A percentile compares a stretch with the other conserved stretches of the same genome.
Conservation (phyloP, 2,888 invertebrate species). For the Macrosiphum euphorbiae region DNA sequence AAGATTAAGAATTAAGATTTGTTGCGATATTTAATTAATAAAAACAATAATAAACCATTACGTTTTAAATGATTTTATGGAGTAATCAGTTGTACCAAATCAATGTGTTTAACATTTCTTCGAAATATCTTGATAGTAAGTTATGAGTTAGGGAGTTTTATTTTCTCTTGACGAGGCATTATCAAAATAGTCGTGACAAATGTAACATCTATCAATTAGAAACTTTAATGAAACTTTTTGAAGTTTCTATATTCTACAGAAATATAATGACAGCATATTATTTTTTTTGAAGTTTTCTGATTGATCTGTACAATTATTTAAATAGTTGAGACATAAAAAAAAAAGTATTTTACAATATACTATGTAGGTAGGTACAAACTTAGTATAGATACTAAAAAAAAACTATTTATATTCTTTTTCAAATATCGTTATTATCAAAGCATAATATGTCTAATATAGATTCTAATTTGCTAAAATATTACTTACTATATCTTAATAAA, state of each 20-base stretch:
- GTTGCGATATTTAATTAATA: not conserved
- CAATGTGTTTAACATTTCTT: not conserved
- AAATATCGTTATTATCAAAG: not conserved
- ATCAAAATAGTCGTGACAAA: not conserved
- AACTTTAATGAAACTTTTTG: not conserved
- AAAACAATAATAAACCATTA: not conserved
- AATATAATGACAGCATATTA: not conserved
- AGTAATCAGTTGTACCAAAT: not conserved
- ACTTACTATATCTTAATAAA: not conserved
- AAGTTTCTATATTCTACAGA: not conserved
- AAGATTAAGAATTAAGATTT: not conserved
- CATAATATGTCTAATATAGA: not conserved
- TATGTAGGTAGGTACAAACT: not conserved
- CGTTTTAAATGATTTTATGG: not conserved
- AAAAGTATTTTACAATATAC: not conserved
- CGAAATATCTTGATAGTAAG: not conserved
- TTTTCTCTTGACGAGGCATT: not conserved
- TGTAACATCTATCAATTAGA: not conserved
- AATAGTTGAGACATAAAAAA: not conserved
- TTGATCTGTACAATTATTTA: not conserved
- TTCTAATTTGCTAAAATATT: not conserved
- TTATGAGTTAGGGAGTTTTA: not conserved
- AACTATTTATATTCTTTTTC: not conserved
- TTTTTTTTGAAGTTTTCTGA: not conserved
- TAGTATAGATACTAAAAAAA: not conserved